A percentile compares a stretch with the other conserved stretches of the same genome.
Evolutionary conservation across 2,113 vertebrate genomes (phyloP).

Genomic region (Pterocles burchelli): DNA sequence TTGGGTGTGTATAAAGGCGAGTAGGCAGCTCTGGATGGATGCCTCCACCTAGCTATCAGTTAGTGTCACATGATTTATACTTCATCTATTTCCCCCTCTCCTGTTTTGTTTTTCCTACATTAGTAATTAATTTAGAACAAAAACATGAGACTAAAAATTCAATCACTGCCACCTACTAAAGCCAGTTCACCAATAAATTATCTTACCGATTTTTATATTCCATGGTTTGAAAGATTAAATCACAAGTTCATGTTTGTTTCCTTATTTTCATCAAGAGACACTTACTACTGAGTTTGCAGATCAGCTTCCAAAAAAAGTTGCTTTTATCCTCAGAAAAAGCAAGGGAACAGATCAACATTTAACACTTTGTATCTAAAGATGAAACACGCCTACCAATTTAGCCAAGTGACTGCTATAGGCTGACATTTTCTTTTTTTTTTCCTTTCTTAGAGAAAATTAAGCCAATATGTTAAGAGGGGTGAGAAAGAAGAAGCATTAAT

Average conservation of each 20-base stretch:
- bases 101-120: background rate
- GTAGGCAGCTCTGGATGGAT: background rate
- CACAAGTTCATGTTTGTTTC: background rate
- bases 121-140: background rate
- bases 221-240: background rate
- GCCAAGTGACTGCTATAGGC: background rate
- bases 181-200: background rate
- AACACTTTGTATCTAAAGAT: background rate
- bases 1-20: background rate
- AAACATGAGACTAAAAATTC: background rate
- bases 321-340: background rate
- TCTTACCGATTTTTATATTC: background rate
- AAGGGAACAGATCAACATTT: background rate
- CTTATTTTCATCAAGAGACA: background rate
- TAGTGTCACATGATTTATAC: background rate
- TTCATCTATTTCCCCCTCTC: background rate
- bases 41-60: slow-evolving; percentile 12
- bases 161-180: background rate
- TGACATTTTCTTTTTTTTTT: background rate
- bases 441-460: background rate
- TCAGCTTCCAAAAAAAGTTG: background rate
- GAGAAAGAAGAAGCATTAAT: background rate
- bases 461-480: background rate
- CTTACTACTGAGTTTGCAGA: background rate
- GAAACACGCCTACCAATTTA: background rate